Evolutionary conservation across 1,140 invertebrate species (phyloP).

Genomic region (Diachasma alloeum): DNA sequence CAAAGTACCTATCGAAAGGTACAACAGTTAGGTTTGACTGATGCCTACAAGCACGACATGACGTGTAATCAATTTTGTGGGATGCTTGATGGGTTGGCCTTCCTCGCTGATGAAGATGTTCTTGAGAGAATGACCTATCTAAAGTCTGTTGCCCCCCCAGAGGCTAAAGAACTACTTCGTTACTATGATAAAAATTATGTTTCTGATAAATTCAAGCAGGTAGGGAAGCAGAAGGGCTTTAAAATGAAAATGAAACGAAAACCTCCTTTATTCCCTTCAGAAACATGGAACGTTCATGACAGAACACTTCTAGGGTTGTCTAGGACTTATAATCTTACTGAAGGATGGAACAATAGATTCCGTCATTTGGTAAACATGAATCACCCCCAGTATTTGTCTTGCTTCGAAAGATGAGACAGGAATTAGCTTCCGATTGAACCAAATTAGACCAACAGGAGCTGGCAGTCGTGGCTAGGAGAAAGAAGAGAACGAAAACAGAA

Average conservation of each 20-base stretch:
- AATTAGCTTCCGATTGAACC: neutral
- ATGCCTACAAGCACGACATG: neutral
- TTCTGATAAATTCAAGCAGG: neutral
- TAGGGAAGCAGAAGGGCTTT: neutral
- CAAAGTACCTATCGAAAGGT: conserved; percentile 10
- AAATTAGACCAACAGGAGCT: neutral
- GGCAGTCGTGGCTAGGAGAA: neutral
- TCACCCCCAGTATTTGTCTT: neutral
- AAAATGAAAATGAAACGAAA: neutral
- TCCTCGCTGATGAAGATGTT: neutral
- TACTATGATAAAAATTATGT: conserved; percentile 11
- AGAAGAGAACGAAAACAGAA: neutral
- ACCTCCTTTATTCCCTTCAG: neutral
- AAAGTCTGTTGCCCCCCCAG: neutral
- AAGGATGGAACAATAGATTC: conserved; percentile 13
- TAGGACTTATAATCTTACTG: neutral
- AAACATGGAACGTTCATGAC: too few species aligned
- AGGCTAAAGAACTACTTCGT: neutral
- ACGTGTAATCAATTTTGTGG: conserved; percentile 10
- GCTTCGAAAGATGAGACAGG: neutral
- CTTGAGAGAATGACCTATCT: neutral
- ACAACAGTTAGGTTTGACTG: neutral
- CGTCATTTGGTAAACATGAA: neutral
- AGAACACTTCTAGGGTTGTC: neutral
- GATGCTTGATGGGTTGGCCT: conserved; percentile 9